Conservation (phyloP, 1,140 invertebrate species). For the Wiebesia pumilae region DNA sequence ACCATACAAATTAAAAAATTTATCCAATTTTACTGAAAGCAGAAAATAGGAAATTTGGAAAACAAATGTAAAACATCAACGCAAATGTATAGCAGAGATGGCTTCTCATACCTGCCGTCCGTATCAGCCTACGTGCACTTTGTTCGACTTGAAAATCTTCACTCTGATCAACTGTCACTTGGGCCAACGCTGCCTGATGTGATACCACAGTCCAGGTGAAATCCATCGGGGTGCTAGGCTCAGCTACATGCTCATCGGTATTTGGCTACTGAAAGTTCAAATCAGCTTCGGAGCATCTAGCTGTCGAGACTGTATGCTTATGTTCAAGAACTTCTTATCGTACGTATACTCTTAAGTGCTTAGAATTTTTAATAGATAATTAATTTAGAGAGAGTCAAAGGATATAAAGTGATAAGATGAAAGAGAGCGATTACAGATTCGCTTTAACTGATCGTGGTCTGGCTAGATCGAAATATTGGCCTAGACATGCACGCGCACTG, state of each 20-base stretch:
- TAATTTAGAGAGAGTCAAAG: not conserved
- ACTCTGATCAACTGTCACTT: conserved; percentile 54
- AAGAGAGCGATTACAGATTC: not conserved
- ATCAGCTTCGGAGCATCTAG: not conserved
- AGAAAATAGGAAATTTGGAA: too few relatives aligned
- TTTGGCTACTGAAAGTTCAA: conserved; percentile 8
- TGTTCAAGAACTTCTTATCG: conserved; percentile 18
- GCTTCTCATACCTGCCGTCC: conserved; percentile 65
- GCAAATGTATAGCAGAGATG: too few relatives aligned
- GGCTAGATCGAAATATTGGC: not conserved
- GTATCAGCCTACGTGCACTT: conserved; percentile 63
- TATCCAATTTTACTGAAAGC: too few relatives aligned
- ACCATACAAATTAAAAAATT: too few relatives aligned
- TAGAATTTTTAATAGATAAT: not conserved
- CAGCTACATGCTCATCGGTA: not conserved
- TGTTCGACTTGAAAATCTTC: conserved; percentile 61
- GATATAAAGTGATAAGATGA: not conserved
- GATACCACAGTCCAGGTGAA: conserved; percentile 69
- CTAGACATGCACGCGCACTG: not conserved
- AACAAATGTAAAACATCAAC: too few relatives aligned
- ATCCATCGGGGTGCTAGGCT: conserved; percentile 60
- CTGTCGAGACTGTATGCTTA: conserved; percentile 7
- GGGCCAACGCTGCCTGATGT: conserved; percentile 60
- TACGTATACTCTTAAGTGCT: not conserved
- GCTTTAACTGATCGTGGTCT: not conserved